Conservation (phyloP, 2,888 invertebrate species). For the Coleophora flavipennella region DNA sequence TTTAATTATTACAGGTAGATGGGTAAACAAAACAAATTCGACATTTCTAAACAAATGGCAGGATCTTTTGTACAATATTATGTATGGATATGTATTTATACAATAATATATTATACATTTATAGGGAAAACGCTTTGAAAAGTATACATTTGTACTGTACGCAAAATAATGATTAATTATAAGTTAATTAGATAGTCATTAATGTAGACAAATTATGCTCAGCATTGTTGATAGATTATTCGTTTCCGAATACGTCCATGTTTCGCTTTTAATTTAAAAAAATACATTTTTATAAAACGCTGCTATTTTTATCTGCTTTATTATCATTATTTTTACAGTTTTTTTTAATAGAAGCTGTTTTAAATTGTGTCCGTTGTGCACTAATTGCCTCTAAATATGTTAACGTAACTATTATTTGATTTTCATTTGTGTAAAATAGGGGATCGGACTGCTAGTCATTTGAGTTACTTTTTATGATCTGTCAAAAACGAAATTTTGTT, state of each 20-base stretch:
- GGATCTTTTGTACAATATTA: slow-evolving; percentile 2
- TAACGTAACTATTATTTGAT: no score
- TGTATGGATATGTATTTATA: slow-evolving; percentile 28
- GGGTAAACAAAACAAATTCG: no score
- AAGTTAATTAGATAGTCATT: slow-evolving; percentile 55
- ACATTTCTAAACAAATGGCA: slow-evolving; percentile 20
- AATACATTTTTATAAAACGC: no score
- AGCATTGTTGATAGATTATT: slow-evolving; percentile 33
- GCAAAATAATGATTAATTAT: slow-evolving; percentile 39
- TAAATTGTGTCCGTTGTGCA: slow-evolving; percentile 5
- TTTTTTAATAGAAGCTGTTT: background rate
- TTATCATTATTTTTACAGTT: no score
- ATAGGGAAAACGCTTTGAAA: slow-evolving; percentile 51
- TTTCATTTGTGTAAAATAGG: slow-evolving; percentile 1
- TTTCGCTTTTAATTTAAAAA: slow-evolving; percentile 11
- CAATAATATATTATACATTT: slow-evolving; percentile 30
- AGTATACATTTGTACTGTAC: slow-evolving; percentile 58
- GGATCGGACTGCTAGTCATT: no score
- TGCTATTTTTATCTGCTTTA: no score
- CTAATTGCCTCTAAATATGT: no score
- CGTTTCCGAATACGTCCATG: slow-evolving; percentile 26
- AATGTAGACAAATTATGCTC: slow-evolving; percentile 58
- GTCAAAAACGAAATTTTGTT: no score
- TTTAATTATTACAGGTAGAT: no score
- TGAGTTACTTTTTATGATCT: no score